Percentiles rank a stretch among this genome's conserved stretches.
phyloP scores from a whole-genome alignment of 2,797 vertebrate species.

The Falco concolor region DNA sequence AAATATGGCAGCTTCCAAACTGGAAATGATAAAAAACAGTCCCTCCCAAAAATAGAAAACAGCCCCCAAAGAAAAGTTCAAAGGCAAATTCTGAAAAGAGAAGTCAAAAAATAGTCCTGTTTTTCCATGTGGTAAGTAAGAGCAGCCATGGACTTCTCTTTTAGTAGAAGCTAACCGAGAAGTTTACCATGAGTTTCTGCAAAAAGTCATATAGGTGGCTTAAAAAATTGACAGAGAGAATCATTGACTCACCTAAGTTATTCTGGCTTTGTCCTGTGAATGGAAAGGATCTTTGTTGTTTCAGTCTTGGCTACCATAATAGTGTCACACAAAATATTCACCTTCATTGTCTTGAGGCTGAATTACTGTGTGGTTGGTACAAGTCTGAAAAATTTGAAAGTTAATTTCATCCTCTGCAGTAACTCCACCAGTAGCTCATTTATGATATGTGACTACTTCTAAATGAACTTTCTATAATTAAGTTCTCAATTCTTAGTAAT shows the following conservation, averaged over 20 bases:
- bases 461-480: constrained; percentile 55
- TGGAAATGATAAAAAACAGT: not conserved
- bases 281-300: not conserved
- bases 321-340: not conserved
- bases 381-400: not conserved
- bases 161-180: not conserved
- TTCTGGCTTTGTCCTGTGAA: not conserved
- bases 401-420: constrained; percentile 37
- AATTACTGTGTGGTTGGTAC: not conserved
- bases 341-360: not conserved
- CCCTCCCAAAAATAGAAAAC: not conserved
- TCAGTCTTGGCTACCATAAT: not conserved
- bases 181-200: not conserved
- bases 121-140: not conserved
- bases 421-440: constrained; percentile 31
- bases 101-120: not conserved
- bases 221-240: not conserved
- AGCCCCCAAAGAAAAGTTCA: not conserved
- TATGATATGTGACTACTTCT: constrained; percentile 48
- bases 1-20: not conserved
- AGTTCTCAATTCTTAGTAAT: constrained; percentile 55
- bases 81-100: not conserved
- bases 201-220: not conserved
- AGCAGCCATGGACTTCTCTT: not conserved
- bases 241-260: not conserved